Percentiles rank a stretch among this genome's conserved stretches.
phyloP scores from a whole-genome alignment of 2,888 invertebrate species.

The Meta bourneti region DNA sequence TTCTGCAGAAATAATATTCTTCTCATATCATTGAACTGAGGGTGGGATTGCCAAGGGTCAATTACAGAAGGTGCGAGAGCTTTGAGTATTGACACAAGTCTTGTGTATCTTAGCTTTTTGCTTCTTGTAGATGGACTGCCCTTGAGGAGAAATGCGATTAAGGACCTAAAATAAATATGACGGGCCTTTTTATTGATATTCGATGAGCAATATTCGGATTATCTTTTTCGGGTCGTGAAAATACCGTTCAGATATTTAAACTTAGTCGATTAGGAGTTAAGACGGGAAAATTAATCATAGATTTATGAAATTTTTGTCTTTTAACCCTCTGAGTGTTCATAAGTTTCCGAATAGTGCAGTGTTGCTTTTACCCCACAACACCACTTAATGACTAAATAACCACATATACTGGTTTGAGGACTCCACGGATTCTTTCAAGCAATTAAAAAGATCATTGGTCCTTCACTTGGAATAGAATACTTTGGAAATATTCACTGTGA shows the following conservation, averaged over 20 bases:
- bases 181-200: conserved; percentile 29
- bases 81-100: conserved; percentile 67
- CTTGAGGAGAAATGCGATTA: conserved; percentile 32
- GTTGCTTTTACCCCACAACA: no score
- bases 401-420: no score
- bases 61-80: conserved; percentile 56
- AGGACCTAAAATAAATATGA: conserved; percentile 41
- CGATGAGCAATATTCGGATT: conserved; percentile 9
- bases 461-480: no score
- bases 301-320: no score
- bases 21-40: conserved; percentile 12
- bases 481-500: no score
- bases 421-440: no score
- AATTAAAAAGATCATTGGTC: no score
- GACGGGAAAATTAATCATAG: no score
- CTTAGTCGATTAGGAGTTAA: no score
- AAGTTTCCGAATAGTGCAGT: no score
- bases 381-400: no score
- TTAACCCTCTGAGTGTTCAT: no score
- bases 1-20: conserved; percentile 62
- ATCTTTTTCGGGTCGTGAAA: conserved; percentile 21
- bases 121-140: not conserved
- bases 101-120: conserved; percentile 59
- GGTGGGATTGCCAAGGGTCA: conserved; percentile 65
- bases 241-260: not conserved